Conservation (phyloP, 2,797 vertebrate genomes). For the Xiphorhynchus erythropygius region DNA sequence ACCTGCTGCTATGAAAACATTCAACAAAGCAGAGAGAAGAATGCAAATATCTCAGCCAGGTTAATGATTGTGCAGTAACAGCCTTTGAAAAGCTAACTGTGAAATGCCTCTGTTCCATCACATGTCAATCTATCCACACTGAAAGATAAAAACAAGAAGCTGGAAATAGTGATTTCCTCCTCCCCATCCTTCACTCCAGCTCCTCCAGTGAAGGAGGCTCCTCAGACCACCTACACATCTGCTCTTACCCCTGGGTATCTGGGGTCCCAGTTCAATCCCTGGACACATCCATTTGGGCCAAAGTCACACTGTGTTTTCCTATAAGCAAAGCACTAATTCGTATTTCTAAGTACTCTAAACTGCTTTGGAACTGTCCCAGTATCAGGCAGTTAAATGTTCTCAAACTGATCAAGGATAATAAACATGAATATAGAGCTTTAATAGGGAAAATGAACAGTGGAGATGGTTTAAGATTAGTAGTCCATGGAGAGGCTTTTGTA, state of each 20-base stretch:
- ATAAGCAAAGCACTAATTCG: not conserved
- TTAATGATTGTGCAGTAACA: slow-evolving; percentile 39
- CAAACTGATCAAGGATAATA: not conserved
- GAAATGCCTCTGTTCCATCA: not conserved
- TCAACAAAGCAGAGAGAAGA: slow-evolving; percentile 48
- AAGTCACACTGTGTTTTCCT: not conserved
- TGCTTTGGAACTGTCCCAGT: not conserved
- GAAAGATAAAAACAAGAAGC: not conserved
- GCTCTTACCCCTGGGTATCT: not conserved
- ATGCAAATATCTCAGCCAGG: slow-evolving; percentile 30
- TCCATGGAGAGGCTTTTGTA: not conserved
- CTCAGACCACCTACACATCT: not conserved
- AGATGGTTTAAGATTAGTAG: slow-evolving; percentile 4
- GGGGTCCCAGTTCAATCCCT: not conserved
- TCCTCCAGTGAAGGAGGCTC: not conserved
- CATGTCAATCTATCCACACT: not conserved
- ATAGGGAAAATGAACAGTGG: not conserved
- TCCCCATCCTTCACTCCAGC: not conserved
- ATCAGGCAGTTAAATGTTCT: not conserved
- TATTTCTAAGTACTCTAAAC: not conserved
- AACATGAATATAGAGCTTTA: not conserved
- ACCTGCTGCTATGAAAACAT: slow-evolving; percentile 57
- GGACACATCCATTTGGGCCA: rapidly evolving
- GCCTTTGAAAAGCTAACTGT: slow-evolving; percentile 5
- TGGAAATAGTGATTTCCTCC: slow-evolving; percentile 4